Percentiles rank a stretch among this genome's conserved stretches.
These are phyloP conservation scores for Sebastes melanostomus DNA, from an alignment of 2,797 vertebrate species.

Conservation along the genomic window DNA sequence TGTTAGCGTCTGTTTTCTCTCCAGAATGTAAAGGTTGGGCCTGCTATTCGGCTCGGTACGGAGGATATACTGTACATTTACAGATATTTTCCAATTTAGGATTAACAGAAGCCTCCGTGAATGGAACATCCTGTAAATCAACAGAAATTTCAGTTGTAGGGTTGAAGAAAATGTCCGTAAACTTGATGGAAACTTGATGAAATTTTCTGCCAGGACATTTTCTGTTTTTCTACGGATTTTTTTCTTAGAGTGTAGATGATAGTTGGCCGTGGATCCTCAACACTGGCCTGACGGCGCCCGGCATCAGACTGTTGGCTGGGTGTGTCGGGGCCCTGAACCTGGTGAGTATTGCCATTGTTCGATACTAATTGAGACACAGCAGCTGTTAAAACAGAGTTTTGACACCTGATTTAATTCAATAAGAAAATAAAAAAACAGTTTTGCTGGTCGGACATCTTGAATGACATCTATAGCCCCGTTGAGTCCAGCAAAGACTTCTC, in stretches of 20 bases:
- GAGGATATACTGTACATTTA: no score
- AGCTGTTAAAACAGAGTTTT: not conserved
- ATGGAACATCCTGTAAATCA: no score
- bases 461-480: not conserved
- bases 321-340: not conserved
- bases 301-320: not conserved
- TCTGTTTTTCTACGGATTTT: no score
- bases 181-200: no score
- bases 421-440: not conserved
- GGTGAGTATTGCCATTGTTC: not conserved
- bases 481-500: conserved; percentile 1
- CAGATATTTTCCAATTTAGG: no score
- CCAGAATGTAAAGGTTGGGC: no score
- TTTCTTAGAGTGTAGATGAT: not conserved
- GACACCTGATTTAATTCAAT: not conserved
- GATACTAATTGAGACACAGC: not conserved
- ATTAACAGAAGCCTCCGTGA: no score
- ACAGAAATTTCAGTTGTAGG: no score
- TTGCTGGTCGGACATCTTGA: not conserved
- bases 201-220: no score
- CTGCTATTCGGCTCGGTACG: no score
- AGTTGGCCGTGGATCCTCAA: not conserved
- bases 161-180: no score
- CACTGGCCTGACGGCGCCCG: not conserved
- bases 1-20: no score